Percentiles rank a stretch among this genome's conserved stretches.
Evolutionary conservation across 2,888 invertebrate genomes (phyloP).

Genomic region (Catocala fraxini): DNA sequence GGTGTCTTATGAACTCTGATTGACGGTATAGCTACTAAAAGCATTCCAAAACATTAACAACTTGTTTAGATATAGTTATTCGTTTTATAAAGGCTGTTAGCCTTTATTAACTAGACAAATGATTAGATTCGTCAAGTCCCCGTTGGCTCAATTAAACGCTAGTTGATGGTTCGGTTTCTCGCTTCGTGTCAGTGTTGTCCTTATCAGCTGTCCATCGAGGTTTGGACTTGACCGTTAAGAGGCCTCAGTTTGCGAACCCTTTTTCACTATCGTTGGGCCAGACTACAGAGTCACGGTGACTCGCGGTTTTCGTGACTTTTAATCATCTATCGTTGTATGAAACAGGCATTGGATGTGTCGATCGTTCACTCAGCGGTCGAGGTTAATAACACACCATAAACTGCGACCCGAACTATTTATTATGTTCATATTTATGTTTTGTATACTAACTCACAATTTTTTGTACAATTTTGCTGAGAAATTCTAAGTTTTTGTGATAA

Average conservation of each 20-base stretch:
- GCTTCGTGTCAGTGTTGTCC: constrained; percentile 19
- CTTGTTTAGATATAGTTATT: no score
- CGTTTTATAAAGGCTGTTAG: no score
- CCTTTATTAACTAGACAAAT: no score
- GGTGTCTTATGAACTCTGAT: no score
- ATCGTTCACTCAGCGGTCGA: constrained; percentile 38
- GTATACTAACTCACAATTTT: constrained; percentile 25
- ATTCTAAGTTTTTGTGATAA: constrained; percentile 19
- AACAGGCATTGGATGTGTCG: constrained; percentile 32
- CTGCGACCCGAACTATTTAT: constrained; percentile 41
- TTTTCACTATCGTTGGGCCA: constrained; percentile 46
- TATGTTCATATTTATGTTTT: constrained; percentile 47
- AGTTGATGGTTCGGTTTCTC: constrained; percentile 36
- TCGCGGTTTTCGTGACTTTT: constrained; percentile 33
- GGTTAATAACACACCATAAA: constrained; percentile 51
- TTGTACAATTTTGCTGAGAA: neutral
- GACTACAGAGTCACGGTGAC: constrained; percentile 41
- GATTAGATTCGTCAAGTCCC: neutral
- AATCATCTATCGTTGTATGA: constrained; percentile 48
- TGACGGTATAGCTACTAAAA: no score
- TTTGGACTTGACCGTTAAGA: constrained; percentile 40
- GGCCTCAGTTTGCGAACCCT: constrained; percentile 36
- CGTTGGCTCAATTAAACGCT: constrained; percentile 22
- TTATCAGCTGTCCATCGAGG: constrained; percentile 36
- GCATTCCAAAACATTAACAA: no score